Percentiles rank a stretch among this genome's conserved stretches.
These are phyloP conservation scores for Procavia capensis DNA, from an alignment of 2,113 vertebrate genomes.

Conservation along the genomic window DNA sequence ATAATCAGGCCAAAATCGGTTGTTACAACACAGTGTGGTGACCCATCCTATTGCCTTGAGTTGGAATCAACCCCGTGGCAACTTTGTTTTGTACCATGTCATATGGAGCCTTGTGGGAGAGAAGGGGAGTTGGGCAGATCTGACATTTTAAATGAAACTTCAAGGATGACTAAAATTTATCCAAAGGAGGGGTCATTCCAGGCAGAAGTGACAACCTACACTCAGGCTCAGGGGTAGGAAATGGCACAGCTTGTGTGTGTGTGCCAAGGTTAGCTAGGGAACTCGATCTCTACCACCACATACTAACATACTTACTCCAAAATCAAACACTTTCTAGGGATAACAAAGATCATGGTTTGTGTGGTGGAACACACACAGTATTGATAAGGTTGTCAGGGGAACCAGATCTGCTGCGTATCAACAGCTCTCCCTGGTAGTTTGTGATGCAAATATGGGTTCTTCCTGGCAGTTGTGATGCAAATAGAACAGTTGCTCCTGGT, in stretches of 20 bases:
- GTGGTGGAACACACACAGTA: no score
- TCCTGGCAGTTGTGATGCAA: no score
- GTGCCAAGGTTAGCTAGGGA: no score
- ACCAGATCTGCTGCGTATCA: no score
- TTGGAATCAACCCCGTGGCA: background rate
- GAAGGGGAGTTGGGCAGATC: background rate
- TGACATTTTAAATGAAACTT: background rate
- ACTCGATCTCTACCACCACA: no score
- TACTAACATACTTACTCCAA: no score
- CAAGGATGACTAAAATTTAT: background rate
- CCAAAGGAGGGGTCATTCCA: background rate
- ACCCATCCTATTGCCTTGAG: background rate
- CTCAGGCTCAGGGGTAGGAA: background rate
- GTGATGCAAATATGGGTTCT: no score
- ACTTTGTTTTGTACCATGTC: background rate
- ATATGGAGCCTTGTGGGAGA: background rate
- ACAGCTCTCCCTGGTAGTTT: no score
- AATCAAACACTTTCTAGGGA: no score
- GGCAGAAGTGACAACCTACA: background rate
- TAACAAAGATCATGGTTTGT: no score
- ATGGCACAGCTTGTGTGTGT: background rate
- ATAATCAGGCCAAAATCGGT: background rate
- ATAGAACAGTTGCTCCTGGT: no score
- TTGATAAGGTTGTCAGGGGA: no score
- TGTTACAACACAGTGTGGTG: background rate